Percentiles rank a stretch among this genome's conserved stretches.
Evolutionary conservation across 2,113 vertebrate genomes (phyloP).

Genomic region (Tachysurus fulvidraco): DNA sequence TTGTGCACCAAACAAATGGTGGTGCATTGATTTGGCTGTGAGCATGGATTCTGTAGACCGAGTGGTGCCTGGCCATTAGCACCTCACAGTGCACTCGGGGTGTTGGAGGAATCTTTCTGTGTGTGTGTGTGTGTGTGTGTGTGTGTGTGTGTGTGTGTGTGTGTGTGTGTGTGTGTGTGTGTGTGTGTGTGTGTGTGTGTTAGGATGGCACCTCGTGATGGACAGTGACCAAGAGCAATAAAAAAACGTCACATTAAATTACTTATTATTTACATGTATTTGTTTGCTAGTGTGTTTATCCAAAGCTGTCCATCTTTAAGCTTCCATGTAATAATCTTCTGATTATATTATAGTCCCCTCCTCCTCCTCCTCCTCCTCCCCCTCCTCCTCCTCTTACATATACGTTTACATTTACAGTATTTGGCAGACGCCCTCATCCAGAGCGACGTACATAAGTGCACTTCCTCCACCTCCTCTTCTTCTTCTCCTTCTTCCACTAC

Average conservation of each 20-base stretch:
- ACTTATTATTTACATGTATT: neutral
- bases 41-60: neutral
- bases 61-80: conserved; percentile 6
- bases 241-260: neutral
- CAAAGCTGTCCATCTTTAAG: neutral
- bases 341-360: neutral
- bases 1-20: conserved; percentile 35
- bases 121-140: neutral
- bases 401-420: no score
- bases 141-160: no score
- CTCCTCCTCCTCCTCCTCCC: neutral
- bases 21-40: conserved; percentile 32
- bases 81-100: neutral
- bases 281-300: neutral
- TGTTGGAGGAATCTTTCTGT: neutral
- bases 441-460: no score
- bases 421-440: no score
- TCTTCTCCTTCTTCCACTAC: conserved; percentile 27
- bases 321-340: neutral
- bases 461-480: neutral
- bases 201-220: neutral
- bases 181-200: neutral
- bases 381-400: neutral
- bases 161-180: no score
- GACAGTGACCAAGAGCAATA: neutral